A percentile compares a stretch with the other conserved stretches of the same genome.
phyloP scores from a whole-genome alignment of 2,888 invertebrate species.

The Psylliodes chrysocephalus region DNA sequence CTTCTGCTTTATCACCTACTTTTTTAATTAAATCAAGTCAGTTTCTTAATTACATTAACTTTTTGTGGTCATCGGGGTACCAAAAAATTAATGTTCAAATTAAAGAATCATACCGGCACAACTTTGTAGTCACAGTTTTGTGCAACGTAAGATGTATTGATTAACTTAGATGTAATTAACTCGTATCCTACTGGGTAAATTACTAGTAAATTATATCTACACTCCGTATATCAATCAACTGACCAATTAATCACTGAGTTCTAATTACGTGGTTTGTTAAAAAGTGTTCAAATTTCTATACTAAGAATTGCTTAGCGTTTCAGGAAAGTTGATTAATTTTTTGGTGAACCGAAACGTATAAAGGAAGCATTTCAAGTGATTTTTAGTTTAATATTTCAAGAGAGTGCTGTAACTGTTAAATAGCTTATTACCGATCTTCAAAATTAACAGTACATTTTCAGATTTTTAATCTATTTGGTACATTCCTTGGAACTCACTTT shows the following conservation, averaged over 20 bases:
- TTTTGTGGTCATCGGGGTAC: not conserved
- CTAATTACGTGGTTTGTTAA: slow-evolving; percentile 42
- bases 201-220: slow-evolving; percentile 47
- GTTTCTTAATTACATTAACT: not conserved
- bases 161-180: slow-evolving; percentile 49
- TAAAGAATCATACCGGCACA: slow-evolving; percentile 34
- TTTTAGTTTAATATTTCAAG: no score
- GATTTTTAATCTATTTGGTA: no score
- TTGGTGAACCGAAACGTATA: not conserved
- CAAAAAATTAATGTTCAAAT: not conserved
- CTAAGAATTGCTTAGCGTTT: not conserved
- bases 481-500: no score
- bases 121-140: slow-evolving; percentile 40
- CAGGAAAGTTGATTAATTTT: slow-evolving; percentile 8
- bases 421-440: no score
- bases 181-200: slow-evolving; percentile 48
- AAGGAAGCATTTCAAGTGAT: no score
- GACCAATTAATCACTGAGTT: slow-evolving; percentile 43
- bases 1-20: not conserved
- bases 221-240: slow-evolving; percentile 49
- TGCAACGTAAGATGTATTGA: slow-evolving; percentile 49
- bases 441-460: no score
- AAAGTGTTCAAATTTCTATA: slow-evolving; percentile 36
- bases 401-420: no score
- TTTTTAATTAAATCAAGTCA: not conserved